These are phyloP conservation scores for Balearica regulorum DNA, from an alignment of 2,797 vertebrate genomes.

Conservation along the genomic window DNA sequence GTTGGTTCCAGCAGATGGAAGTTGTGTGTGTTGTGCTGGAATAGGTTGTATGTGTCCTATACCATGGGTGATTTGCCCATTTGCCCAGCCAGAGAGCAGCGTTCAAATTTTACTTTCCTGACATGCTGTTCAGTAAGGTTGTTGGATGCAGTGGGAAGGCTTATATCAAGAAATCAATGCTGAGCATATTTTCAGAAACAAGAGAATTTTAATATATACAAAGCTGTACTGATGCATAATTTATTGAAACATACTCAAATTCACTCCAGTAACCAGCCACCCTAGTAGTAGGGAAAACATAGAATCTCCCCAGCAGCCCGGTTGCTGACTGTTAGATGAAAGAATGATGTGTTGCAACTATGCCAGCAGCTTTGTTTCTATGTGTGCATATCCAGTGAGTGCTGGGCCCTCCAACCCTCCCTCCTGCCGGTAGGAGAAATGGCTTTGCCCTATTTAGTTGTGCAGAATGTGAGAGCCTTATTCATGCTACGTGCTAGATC, in stretches of 20 bases:
- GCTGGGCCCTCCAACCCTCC: conserved; percentile 70
- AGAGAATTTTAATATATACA: conserved; percentile 80
- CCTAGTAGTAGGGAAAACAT: conserved; percentile 73
- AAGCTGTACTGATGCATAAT: conserved; percentile 69
- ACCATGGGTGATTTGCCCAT: not conserved
- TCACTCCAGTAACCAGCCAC: conserved; percentile 76
- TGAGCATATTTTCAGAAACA: not conserved
- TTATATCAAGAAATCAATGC: not conserved
- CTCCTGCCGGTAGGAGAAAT: conserved; percentile 67
- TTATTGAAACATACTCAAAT: conserved; percentile 63
- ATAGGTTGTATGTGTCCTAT: not conserved
- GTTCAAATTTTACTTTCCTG: not conserved
- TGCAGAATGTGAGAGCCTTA: conserved; percentile 56
- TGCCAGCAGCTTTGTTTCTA: conserved; percentile 73
- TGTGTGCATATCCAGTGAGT: conserved; percentile 70
- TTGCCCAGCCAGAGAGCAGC: not conserved
- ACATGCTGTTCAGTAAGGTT: not conserved
- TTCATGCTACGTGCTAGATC: conserved; percentile 37
- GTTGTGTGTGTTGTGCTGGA: not conserved
- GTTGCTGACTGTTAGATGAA: conserved; percentile 63
- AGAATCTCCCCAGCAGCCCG: conserved; percentile 68
- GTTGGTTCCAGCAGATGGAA: conserved; percentile 14
- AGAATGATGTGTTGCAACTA: conserved; percentile 64
- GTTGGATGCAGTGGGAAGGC: not conserved
- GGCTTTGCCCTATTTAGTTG: conserved; percentile 63